phyloP scores from a whole-genome alignment of 2,797 vertebrate species.

The Pteropus rufus region DNA sequence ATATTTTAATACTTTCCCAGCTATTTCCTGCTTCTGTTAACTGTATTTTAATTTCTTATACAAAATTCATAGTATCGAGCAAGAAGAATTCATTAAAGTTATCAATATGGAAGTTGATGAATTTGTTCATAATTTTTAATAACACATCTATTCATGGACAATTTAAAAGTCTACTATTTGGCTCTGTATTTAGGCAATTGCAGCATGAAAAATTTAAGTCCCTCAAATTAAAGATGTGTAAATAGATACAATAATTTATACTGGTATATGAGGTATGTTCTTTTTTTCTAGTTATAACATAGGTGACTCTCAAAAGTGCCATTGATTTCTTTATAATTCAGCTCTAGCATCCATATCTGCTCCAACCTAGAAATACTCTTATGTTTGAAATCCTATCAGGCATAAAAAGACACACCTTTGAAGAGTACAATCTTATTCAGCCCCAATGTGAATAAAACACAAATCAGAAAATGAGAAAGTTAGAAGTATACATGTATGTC shows the following conservation, averaged over 20 bases:
- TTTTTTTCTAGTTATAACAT: background rate
- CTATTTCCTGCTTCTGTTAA: background rate
- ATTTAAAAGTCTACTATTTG: background rate
- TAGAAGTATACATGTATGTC: background rate
- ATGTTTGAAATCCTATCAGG: background rate
- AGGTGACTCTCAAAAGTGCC: background rate
- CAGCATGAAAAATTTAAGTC: background rate
- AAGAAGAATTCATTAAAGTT: background rate
- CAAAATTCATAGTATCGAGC: background rate
- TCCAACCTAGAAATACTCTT: background rate
- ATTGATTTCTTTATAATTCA: background rate
- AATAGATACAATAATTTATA: background rate
- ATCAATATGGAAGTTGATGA: background rate
- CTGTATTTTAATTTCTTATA: background rate
- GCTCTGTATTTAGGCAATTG: background rate
- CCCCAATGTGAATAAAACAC: background rate
- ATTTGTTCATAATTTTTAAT: conserved; percentile 6
- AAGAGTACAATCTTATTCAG: background rate
- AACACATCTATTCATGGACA: background rate
- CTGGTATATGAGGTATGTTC: background rate
- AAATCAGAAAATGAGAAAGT: background rate
- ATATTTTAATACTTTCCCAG: background rate
- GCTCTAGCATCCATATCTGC: background rate
- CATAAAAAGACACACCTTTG: background rate
- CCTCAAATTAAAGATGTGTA: background rate